phyloP scores from a whole-genome alignment of 2,113 vertebrate species.

The Mormoops blainvillei region DNA sequence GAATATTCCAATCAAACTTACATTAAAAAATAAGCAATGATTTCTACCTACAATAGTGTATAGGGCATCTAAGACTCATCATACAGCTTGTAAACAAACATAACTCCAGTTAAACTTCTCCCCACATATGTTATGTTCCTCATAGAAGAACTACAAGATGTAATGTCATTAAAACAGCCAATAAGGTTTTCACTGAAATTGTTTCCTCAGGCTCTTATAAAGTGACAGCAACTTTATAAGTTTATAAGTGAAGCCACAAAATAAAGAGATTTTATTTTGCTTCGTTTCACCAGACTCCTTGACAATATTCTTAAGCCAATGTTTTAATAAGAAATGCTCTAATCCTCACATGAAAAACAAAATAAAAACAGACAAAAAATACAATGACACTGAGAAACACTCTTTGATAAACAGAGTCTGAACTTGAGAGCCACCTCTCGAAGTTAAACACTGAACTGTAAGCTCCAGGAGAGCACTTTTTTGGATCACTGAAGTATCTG shows the following conservation, averaged over 20 bases:
- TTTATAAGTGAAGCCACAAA: not conserved
- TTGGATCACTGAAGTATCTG: not conserved
- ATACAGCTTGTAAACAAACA: slow-evolving; percentile 57
- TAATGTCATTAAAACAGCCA: slow-evolving; percentile 52
- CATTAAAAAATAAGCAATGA: slow-evolving; percentile 74
- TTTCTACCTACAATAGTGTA: slow-evolving; percentile 62
- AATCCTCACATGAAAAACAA: slow-evolving; percentile 14
- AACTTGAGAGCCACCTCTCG: not conserved
- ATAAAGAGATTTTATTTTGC: not conserved
- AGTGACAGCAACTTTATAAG: not conserved
- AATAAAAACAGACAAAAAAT: slow-evolving; percentile 45
- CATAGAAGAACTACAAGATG: slow-evolving; percentile 40
- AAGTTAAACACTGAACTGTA: not conserved
- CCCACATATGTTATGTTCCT: slow-evolving; percentile 5
- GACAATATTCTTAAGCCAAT: not conserved
- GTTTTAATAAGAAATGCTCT: not conserved
- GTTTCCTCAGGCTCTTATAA: slow-evolving; percentile 47
- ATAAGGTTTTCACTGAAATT: not conserved
- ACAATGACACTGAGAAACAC: not conserved
- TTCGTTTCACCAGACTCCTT: not conserved
- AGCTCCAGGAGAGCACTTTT: not conserved
- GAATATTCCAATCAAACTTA: slow-evolving; percentile 75
- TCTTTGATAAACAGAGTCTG: not conserved
- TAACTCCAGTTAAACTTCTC: slow-evolving; percentile 42
- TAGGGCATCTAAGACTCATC: slow-evolving; percentile 61